phyloP scores from a whole-genome alignment of 2,888 invertebrate genomes.

The Cantharis rustica region DNA sequence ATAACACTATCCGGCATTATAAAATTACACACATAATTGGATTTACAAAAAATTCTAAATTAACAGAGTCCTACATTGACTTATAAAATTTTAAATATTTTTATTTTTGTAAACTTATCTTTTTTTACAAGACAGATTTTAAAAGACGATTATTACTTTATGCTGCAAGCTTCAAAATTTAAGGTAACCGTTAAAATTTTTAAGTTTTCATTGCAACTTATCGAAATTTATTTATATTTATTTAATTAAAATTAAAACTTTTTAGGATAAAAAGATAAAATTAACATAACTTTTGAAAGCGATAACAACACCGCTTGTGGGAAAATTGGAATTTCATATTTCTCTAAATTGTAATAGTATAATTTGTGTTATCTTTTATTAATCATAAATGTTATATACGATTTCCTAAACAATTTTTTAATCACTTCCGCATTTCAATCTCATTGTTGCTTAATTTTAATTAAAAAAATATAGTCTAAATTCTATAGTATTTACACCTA shows the following conservation, averaged over 20 bases:
- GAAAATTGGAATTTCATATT: background rate
- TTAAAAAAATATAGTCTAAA: too few relatives aligned
- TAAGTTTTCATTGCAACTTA: background rate
- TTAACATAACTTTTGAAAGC: background rate
- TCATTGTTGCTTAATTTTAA: too few relatives aligned
- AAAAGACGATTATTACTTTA: too few relatives aligned
- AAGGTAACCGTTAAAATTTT: background rate
- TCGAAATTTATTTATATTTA: background rate
- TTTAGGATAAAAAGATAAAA: background rate
- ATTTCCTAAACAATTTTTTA: background rate
- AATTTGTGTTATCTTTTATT: background rate
- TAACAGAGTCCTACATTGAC: background rate
- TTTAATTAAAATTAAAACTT: background rate
- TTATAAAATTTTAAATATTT: too few relatives aligned
- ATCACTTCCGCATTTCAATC: background rate
- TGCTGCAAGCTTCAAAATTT: too few relatives aligned
- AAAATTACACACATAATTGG: background rate
- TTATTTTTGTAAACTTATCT: too few relatives aligned
- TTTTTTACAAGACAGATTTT: too few relatives aligned
- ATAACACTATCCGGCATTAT: background rate
- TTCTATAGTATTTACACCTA: too few relatives aligned
- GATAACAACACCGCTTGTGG: background rate
- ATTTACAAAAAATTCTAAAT: background rate
- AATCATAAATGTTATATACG: background rate
- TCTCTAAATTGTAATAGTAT: background rate